These are phyloP conservation scores for Tor tambroides DNA, from an alignment of 2,113 vertebrate species.

Conservation along the genomic window DNA sequence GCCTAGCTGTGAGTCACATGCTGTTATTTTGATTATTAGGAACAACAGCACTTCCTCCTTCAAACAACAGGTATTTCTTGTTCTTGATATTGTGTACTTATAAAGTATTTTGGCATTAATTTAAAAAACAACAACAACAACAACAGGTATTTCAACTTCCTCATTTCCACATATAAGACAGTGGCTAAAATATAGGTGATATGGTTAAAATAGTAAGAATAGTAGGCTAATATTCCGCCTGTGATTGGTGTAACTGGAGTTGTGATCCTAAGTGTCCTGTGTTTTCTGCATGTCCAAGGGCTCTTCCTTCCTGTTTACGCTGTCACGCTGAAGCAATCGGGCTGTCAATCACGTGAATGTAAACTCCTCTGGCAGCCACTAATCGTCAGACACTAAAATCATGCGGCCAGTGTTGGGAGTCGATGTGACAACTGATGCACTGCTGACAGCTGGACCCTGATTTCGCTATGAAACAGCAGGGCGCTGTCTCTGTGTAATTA, in stretches of 20 bases:
- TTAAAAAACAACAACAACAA: too few species aligned
- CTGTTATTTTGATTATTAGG: neutral
- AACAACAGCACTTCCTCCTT: neutral
- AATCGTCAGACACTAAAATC: conserved; percentile 15
- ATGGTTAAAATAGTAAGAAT: neutral
- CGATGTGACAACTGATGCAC: conserved; percentile 31
- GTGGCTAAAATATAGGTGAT: neutral
- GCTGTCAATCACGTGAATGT: conserved; percentile 36
- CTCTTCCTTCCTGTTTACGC: conserved; percentile 30
- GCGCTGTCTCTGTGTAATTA: neutral
- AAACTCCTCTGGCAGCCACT: conserved; percentile 28
- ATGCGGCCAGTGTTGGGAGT: neutral
- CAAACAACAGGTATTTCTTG: neutral
- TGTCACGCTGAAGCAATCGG: neutral
- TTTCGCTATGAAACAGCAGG: conserved; percentile 20
- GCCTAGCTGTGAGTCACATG: neutral
- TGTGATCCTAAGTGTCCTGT: neutral
- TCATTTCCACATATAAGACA: neutral
- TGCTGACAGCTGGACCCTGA: conserved; percentile 26
- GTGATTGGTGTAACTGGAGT: neutral
- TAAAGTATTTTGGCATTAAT: too few species aligned
- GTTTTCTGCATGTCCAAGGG: neutral
- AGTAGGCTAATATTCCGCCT: neutral
- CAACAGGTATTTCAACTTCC: neutral
- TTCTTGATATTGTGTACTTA: too few species aligned